Conservation (phyloP, 2,888 invertebrate species). For the Cremastinae sp. region DNA sequence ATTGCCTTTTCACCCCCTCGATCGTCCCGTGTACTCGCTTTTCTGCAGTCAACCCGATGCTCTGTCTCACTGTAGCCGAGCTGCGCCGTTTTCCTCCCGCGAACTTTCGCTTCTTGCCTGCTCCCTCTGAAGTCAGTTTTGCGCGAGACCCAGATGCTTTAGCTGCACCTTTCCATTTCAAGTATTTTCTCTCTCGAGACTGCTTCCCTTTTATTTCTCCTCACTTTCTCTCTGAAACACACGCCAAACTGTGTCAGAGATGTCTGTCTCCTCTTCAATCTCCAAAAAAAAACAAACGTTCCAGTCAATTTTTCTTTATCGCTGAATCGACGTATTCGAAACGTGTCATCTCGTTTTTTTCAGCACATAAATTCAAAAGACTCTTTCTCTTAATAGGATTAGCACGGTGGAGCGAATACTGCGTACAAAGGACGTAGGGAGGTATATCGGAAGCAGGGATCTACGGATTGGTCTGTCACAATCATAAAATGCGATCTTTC, state of each 20-base stretch:
- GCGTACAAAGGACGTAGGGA: constrained; percentile 15
- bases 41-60: constrained; percentile 54
- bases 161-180: constrained; percentile 72
- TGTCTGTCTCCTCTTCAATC: constrained; percentile 58
- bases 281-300: no score
- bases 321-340: no score
- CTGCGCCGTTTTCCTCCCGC: constrained; percentile 56
- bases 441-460: constrained; percentile 33
- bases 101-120: constrained; percentile 59
- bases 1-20: constrained; percentile 78
- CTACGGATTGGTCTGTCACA: constrained; percentile 63
- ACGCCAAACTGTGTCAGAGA: constrained; percentile 67
- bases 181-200: constrained; percentile 73
- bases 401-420: constrained; percentile 51
- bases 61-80: constrained; percentile 47
- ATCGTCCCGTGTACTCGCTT: constrained; percentile 50
- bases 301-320: no score
- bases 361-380: no score
- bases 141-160: constrained; percentile 52
- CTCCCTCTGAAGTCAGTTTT: constrained; percentile 56
- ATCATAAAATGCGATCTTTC: constrained; percentile 72
- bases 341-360: no score
- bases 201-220: no score
- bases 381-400: no score
- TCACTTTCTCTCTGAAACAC: constrained; percentile 15